Evolutionary conservation across 2,797 vertebrate genomes (phyloP).

Genomic region (Lophius americanus): DNA sequence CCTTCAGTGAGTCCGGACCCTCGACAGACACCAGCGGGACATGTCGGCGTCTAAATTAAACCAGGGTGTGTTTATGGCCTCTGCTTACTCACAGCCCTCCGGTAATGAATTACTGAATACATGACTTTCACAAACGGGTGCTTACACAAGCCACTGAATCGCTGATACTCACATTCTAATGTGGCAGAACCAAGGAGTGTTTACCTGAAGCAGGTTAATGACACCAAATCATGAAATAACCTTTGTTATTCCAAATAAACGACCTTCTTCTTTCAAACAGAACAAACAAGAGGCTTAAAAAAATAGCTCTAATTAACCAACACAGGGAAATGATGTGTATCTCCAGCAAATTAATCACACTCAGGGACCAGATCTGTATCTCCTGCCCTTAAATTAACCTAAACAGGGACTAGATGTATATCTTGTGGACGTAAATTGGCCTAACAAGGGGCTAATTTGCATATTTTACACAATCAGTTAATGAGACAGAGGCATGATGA

Average conservation of each 20-base stretch:
- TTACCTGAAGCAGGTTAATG: constrained; percentile 21
- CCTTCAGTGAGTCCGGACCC: constrained; percentile 8
- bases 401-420: constrained; percentile 19
- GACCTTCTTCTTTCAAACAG: constrained; percentile 1
- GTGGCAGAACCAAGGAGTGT: neutral
- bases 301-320: constrained; percentile 23
- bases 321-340: constrained; percentile 12
- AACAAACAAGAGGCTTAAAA: constrained; percentile 6
- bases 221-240: constrained; percentile 9
- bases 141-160: neutral
- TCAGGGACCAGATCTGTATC: constrained; percentile 6
- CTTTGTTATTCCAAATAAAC: constrained; percentile 16
- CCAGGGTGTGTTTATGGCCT: neutral
- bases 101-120: too few species aligned
- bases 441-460: constrained; percentile 4
- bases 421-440: constrained; percentile 4
- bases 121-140: constrained; percentile 7
- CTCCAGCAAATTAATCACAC: constrained; percentile 24
- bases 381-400: constrained; percentile 36
- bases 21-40: constrained; percentile 13
- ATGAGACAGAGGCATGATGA: neutral
- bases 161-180: neutral
- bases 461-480: neutral
- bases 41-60: constrained; percentile 24
- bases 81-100: too few species aligned